Base-by-base conservation (phyloP, 2,888 invertebrate genomes). In the Hoplodrina blanda region DNA sequence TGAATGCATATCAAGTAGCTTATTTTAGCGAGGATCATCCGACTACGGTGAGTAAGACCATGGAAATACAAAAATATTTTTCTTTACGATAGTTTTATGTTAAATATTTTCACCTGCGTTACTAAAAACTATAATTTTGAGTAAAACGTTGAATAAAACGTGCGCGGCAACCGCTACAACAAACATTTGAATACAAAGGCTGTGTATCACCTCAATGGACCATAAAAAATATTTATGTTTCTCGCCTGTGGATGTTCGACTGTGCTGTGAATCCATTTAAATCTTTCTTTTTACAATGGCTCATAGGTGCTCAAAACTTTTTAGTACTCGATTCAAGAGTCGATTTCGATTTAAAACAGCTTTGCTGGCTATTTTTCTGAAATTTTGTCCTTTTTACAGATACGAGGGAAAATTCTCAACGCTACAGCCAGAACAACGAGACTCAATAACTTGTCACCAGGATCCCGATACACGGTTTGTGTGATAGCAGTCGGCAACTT, bases 1-100 rank as follows among this genome's bases (percentile, higher is more conserved):
- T 98, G 86, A 97, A 97, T 87, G 98, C 98, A 81, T 98, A 98
- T 93, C 98, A 98, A 96, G 97, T 98, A 85, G 98, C 98, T 86
- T 98, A 98, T 95, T 98, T 98, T 91, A 97, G 97, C 68, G 95
- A 95, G 87, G 92, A 92, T 84, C 93, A 91, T 82, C 93, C 94
- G 74, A 88, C 80, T 92, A 97, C 89, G 97, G 95, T 96, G 97
- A 94, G 95, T 92, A 87, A 73, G 71, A 71, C 69, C 62, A 75
- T 59, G 69, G 50, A 59, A 65, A 69, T 44, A 15, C 41, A 55
- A 53, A 79, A 76, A 76, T 68, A 78, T 73, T 73, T 78, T 64
- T 57, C n/a, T 53, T 62, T 46, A 69, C 49, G 49, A 74, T 68
- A 75, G 70, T 70, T 78, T 72, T 67, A 73, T 68, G 60, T 11